A percentile compares a stretch with the other conserved stretches of the same genome.
phyloP scores from a whole-genome alignment of 2,888 invertebrate genomes.

The Mongoloraphidia duomilia region DNA sequence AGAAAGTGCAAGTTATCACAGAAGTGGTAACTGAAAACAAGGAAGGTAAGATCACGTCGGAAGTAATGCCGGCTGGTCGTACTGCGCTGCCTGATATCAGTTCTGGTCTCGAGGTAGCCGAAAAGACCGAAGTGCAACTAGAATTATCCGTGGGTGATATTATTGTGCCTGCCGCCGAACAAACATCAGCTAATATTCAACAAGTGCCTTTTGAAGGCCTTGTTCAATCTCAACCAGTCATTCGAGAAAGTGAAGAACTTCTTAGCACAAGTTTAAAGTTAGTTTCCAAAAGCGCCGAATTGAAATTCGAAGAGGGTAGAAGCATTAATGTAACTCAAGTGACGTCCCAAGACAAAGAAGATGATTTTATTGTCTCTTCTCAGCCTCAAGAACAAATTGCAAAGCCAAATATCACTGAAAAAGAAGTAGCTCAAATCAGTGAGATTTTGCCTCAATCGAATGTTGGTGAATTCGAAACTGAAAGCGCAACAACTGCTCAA shows the following conservation, averaged over 20 bases:
- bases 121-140: constrained; percentile 19
- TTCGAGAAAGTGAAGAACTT: constrained; percentile 26
- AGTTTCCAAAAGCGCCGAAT: constrained; percentile 27
- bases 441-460: constrained; percentile 20
- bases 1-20: constrained; percentile 27
- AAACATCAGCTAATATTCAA: constrained; percentile 20
- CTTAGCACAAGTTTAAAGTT: constrained; percentile 14
- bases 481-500: constrained; percentile 9
- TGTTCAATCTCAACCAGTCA: constrained; percentile 21
- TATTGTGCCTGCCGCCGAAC: constrained; percentile 4
- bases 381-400: constrained; percentile 26
- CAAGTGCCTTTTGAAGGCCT: constrained; percentile 23
- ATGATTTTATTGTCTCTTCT: constrained; percentile 22
- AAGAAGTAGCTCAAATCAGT: constrained; percentile 31
- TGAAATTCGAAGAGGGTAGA: constrained; percentile 29
- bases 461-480: constrained; percentile 13
- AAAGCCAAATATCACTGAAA: constrained; percentile 24
- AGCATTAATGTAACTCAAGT: constrained; percentile 34
- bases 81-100: constrained; percentile 26
- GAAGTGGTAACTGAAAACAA: constrained; percentile 24
- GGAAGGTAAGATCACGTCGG: constrained; percentile 21
- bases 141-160: constrained; percentile 12
- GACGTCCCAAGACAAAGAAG: constrained; percentile 33
- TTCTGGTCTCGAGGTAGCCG: constrained; percentile 27
- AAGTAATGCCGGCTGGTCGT: constrained; percentile 19